A percentile compares a stretch with the other conserved stretches of the same genome.
These are phyloP conservation scores for Porphyrio hochstetteri DNA, from an alignment of 2,113 vertebrate species.

Conservation along the genomic window DNA sequence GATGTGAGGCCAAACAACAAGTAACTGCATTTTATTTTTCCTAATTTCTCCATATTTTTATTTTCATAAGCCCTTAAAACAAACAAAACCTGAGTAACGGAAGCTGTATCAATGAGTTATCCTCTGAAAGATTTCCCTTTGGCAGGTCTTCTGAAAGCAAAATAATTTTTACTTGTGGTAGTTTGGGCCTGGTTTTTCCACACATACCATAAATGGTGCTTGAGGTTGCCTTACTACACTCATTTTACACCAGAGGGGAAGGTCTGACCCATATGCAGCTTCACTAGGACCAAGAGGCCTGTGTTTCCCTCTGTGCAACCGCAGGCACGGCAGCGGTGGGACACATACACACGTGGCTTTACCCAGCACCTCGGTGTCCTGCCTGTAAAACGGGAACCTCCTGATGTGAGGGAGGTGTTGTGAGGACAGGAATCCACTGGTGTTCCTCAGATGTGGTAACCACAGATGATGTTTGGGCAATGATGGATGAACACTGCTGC, in stretches of 20 bases:
- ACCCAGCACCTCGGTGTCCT: background rate
- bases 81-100: background rate
- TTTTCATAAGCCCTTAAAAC: background rate
- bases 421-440: background rate
- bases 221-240: background rate
- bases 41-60: background rate
- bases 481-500: fast-evolving
- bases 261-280: background rate
- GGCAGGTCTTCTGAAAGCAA: slow-evolving; percentile 5
- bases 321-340: fast-evolving
- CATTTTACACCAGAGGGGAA: background rate
- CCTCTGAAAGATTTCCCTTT: background rate
- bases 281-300: background rate
- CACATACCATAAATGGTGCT: background rate
- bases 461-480: background rate
- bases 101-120: background rate
- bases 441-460: background rate
- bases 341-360: background rate
- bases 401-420: background rate
- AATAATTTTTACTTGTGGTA: background rate
- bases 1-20: background rate
- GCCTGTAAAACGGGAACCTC: background rate
- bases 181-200: background rate
- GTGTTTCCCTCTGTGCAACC: background rate
- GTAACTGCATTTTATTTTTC: background rate